Conservation (phyloP, 2,888 invertebrate species). For the Rhyacophila evoluta region DNA sequence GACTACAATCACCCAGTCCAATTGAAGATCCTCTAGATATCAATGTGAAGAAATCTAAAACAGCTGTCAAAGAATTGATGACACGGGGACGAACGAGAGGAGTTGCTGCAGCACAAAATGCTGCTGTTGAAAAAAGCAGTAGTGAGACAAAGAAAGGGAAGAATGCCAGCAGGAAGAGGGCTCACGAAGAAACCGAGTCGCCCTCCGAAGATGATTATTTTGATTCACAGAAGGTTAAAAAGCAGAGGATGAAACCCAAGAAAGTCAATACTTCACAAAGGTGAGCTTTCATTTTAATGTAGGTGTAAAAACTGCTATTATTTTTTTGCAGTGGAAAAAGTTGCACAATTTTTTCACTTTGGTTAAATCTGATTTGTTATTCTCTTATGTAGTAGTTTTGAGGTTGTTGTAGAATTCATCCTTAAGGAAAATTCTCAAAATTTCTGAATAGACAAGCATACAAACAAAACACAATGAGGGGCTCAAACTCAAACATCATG, state of each 20-base stretch:
- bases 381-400: too few relatives aligned
- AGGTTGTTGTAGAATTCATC: too few relatives aligned
- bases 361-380: too few relatives aligned
- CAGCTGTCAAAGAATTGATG: conserved; percentile 26
- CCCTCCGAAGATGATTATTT: conserved; percentile 66
- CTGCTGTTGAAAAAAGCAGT: conserved; percentile 59
- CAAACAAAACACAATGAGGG: too few relatives aligned
- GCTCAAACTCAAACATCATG: too few relatives aligned
- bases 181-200: conserved; percentile 67
- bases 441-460: too few relatives aligned
- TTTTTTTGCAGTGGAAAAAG: too few relatives aligned
- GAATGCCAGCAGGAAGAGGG: conserved; percentile 60
- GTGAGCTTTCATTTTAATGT: conserved; percentile 20
- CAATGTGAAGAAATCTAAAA: conserved; percentile 57
- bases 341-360: too few relatives aligned
- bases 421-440: too few relatives aligned
- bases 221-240: conserved; percentile 64
- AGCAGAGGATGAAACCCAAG: conserved; percentile 68
- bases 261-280: conserved; percentile 58
- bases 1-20: neutral
- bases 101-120: conserved; percentile 59
- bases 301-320: neutral
- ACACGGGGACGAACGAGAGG: conserved; percentile 57
- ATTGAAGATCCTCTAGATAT: conserved; percentile 56
- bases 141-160: conserved; percentile 63